phyloP scores from a whole-genome alignment of 2,888 invertebrate genomes.

The Hybos culiciformis region DNA sequence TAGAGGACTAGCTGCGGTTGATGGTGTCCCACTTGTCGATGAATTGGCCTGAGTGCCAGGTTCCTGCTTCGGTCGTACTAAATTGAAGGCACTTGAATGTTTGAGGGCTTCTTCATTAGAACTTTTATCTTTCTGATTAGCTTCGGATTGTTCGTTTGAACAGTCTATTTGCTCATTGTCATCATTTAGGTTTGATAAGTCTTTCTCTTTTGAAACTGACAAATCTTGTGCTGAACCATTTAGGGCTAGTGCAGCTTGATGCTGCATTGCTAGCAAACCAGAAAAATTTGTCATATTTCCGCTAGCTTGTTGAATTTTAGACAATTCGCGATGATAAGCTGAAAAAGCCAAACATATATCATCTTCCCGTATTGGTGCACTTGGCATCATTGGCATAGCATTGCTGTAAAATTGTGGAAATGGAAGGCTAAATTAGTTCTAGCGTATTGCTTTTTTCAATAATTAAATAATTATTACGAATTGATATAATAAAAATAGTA shows the following conservation, averaged over 20 bases:
- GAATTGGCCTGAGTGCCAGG: constrained; percentile 45
- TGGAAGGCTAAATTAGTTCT: constrained; percentile 47
- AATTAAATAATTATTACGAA: constrained; percentile 5
- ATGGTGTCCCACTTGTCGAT: constrained; percentile 37
- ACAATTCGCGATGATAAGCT: constrained; percentile 85
- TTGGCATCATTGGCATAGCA: constrained; percentile 31
- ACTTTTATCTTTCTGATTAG: constrained; percentile 49
- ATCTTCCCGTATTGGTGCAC: constrained; percentile 49
- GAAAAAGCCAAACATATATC: constrained; percentile 82
- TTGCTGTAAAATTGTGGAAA: constrained; percentile 74
- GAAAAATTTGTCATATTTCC: constrained; percentile 45
- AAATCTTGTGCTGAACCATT: constrained; percentile 64
- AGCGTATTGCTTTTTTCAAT: constrained; percentile 17
- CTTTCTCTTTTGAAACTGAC: constrained; percentile 65
- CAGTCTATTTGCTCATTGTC: background rate
- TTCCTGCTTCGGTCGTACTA: constrained; percentile 74
- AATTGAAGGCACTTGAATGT: constrained; percentile 60
- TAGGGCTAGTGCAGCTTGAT: constrained; percentile 41
- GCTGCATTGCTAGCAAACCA: constrained; percentile 64
- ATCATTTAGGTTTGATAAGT: constrained; percentile 17
- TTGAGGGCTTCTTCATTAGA: constrained; percentile 22
- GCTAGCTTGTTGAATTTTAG: constrained; percentile 59
- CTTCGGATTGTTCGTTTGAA: constrained; percentile 43
- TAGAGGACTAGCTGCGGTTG: constrained; percentile 70
- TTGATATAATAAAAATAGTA: constrained; percentile 11